Base-by-base conservation (phyloP, 2,797 vertebrate species). In the Falco biarmicus region DNA sequence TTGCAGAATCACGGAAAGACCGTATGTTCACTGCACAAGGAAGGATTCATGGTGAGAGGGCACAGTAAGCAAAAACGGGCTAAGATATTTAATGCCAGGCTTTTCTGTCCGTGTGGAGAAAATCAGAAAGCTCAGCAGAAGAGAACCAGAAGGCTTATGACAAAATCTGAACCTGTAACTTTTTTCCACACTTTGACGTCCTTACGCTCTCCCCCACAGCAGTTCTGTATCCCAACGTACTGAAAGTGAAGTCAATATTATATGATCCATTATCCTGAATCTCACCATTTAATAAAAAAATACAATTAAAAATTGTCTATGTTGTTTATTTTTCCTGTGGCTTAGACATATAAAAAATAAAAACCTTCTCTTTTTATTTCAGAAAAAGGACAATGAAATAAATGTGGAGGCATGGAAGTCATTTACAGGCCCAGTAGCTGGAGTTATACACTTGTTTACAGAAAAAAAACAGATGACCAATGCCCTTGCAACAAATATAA, bases 381-480 rank as follows among this genome's bases (percentile, higher is more conserved):
- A 63, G 8, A 41, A 80, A 53, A 25, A 65, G 4, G 12, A 41
- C 31, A 60, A 24, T 47, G 34, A 80, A 80, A 68, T 10, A 90
- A 83, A 74, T 17, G 6, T 20, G n/a, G 47, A 84, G 59, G 18
- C 54, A 37, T 45, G 31, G 28, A 82, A 79, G 7, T 47, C 29
- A 17, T 78, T 94, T 53, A 22, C 48, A 83, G 29, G 32, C 64
- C 78, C 41, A 92, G 70, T 71, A 92, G 41, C 15, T 57, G 43
- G 54, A 89, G 16, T 80, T 65, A 48, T 13, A 80, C 13, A 51
- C 48, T 95, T 96, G 83, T 95, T 95, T 96, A 93, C 80, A 92
- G 87, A 34, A 64, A 84, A 90, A 94, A 90, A 71, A 19, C 32
- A 70, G 63, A 80, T 83, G 86, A 94, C 88, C 88, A 60, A 48